phyloP scores from a whole-genome alignment of 1,140 invertebrate species.

The Anoplophora glabripennis region DNA sequence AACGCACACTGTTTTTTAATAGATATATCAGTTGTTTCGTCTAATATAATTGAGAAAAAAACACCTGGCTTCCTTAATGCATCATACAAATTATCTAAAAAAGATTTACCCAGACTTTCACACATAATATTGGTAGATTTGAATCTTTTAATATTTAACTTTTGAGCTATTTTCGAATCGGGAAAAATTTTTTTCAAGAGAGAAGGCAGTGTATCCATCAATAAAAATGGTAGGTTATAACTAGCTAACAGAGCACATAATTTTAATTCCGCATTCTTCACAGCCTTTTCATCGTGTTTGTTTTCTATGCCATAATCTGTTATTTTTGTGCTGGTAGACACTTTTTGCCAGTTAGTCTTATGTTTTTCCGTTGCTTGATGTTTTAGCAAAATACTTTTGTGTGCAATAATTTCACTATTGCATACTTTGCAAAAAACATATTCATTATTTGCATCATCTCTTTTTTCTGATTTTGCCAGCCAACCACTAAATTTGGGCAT shows the following conservation, averaged over 20 bases:
- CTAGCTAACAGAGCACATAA: constrained; percentile 13
- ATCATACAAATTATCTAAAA: not conserved
- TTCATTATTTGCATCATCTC: not conserved
- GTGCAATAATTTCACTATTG: constrained; percentile 1
- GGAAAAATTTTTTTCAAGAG: constrained; percentile 14
- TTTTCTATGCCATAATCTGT: not conserved
- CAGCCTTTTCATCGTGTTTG: not conserved
- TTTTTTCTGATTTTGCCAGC: constrained; percentile 1
- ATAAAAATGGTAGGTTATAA: constrained; percentile 17
- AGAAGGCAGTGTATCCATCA: constrained; percentile 12
- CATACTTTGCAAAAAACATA: constrained; percentile 5
- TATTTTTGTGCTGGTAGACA: not conserved
- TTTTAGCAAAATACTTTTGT: constrained; percentile 1
- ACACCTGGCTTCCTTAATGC: constrained; percentile 4
- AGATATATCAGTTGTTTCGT: constrained; percentile 3
- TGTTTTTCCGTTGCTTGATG: constrained; percentile 1
- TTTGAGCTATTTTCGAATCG: constrained; percentile 19
- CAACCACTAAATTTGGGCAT: constrained; percentile 7
- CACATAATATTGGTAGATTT: constrained; percentile 14
- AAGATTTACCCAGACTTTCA: constrained; percentile 15
- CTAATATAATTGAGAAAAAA: constrained; percentile 20
- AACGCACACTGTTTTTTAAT: too few relatives aligned
- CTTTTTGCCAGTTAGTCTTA: constrained; percentile 4
- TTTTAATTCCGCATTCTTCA: constrained; percentile 18
- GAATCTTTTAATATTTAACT: constrained; percentile 7